These are phyloP conservation scores for Dicranocentrus wangi DNA, from an alignment of 2,888 invertebrate species.

Conservation along the genomic window DNA sequence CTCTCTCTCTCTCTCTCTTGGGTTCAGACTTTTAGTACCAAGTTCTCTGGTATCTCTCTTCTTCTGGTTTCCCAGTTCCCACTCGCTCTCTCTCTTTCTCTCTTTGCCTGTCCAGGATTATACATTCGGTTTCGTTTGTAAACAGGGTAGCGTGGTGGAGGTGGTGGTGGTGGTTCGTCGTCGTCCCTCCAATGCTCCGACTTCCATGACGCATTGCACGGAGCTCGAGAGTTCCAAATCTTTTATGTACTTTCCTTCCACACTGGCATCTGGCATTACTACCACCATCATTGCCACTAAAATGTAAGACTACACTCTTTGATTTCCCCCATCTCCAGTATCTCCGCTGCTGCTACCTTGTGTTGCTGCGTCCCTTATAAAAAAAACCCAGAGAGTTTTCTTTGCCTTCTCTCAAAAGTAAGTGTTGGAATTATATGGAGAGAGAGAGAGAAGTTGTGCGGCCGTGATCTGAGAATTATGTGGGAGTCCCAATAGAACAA, in stretches of 20 bases:
- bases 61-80: too few relatives aligned
- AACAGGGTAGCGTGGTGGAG: constrained; percentile 7
- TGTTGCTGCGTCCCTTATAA: background rate
- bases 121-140: constrained; percentile 13
- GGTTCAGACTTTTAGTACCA: too few relatives aligned
- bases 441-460: constrained; percentile 1
- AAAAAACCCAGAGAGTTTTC: constrained; percentile 16
- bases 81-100: background rate
- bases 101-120: constrained; percentile 20
- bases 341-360: background rate
- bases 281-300: constrained; percentile 35
- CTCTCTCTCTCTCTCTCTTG: background rate
- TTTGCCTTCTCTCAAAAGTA: background rate
- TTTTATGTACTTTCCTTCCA: constrained; percentile 25
- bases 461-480: constrained; percentile 50
- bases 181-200: background rate
- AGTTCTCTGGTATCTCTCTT: too few relatives aligned
- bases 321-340: constrained; percentile 41
- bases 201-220: constrained; percentile 10
- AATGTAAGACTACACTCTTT: constrained; percentile 49
- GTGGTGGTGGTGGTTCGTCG: too few relatives aligned
- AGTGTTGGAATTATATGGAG: background rate
- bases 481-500: constrained; percentile 55
- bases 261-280: constrained; percentile 25
- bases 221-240: constrained; percentile 7